Conservation (phyloP, 2,113 vertebrate genomes). For the Tetrao urogallus region DNA sequence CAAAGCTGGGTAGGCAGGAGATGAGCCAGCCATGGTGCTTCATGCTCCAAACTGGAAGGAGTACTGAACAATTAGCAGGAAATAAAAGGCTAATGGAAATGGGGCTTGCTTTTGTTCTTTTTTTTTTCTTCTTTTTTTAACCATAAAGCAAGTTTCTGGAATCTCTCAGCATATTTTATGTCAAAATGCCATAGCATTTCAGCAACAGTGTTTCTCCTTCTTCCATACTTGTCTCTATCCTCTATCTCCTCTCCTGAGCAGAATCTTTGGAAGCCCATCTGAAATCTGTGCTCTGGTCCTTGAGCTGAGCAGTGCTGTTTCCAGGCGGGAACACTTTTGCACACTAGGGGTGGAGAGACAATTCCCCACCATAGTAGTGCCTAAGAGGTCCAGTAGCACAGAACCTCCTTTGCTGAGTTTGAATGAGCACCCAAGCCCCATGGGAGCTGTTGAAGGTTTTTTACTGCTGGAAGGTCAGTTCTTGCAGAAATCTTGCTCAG, state of each 20-base stretch:
- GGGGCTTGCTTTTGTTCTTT: background rate
- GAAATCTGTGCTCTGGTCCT: background rate
- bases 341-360: background rate
- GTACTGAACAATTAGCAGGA: background rate
- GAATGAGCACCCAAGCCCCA: accelerated
- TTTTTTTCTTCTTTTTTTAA: background rate
- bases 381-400: background rate
- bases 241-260: background rate
- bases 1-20: background rate
- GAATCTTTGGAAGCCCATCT: background rate
- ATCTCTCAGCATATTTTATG: background rate
- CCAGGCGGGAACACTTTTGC: background rate
- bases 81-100: background rate
- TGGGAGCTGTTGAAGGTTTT: background rate
- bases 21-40: background rate
- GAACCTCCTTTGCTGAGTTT: background rate
- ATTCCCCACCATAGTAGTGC: accelerated
- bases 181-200: background rate
- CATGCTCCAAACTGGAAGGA: background rate
- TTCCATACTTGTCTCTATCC: background rate
- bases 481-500: background rate
- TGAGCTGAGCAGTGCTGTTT: background rate
- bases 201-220: background rate
- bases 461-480: background rate
- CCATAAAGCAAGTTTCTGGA: background rate